These are phyloP conservation scores for Rhizomys pruinosus DNA, from an alignment of 2,113 vertebrate genomes.

Conservation along the genomic window DNA sequence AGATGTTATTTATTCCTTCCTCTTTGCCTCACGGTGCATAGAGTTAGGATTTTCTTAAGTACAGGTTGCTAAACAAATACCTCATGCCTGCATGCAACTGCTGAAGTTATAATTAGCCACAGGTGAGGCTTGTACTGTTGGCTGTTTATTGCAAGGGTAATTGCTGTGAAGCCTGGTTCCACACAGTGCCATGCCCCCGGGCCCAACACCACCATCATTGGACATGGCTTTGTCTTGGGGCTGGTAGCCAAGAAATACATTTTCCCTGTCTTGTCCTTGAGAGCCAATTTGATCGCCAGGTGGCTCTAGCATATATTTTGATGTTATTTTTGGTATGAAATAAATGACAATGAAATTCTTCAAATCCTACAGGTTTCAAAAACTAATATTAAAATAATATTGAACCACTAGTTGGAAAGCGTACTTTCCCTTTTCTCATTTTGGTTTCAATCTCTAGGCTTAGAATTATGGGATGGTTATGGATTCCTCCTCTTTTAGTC, in stretches of 20 bases:
- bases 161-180: constrained; percentile 59
- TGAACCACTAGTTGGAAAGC: constrained; percentile 70
- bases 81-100: neutral
- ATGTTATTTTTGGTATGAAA: constrained; percentile 83
- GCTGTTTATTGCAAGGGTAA: neutral
- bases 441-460: constrained; percentile 75
- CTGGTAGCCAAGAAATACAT: constrained; percentile 29
- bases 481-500: neutral
- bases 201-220: constrained; percentile 54
- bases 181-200: constrained; percentile 59
- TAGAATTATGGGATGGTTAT: constrained; percentile 35
- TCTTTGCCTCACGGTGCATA: neutral
- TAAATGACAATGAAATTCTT: constrained; percentile 81
- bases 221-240: constrained; percentile 23
- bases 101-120: constrained; percentile 24
- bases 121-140: constrained; percentile 40
- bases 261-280: neutral
- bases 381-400: neutral
- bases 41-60: constrained; percentile 25
- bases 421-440: constrained; percentile 75
- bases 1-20: neutral
- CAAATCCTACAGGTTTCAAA: constrained; percentile 74
- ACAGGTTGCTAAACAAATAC: constrained; percentile 4
- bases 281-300: constrained; percentile 64
- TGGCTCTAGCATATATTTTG: constrained; percentile 72